A percentile compares a stretch with the other conserved stretches of the same genome.
Evolutionary conservation across 2,113 vertebrate genomes (phyloP).

Genomic region (Zosterops borbonicus): DNA sequence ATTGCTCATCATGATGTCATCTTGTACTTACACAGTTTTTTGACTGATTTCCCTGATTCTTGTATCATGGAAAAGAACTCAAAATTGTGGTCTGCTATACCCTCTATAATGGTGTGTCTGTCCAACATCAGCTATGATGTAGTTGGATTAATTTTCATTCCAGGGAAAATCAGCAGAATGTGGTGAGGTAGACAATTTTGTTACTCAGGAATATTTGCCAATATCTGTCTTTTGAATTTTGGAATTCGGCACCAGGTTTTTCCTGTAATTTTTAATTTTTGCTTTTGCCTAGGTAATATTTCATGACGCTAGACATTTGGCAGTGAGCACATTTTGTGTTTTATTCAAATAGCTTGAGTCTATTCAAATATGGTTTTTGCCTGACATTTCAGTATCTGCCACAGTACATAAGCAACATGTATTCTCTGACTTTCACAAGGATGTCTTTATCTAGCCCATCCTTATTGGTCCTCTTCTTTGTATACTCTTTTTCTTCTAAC

Average conservation of each 20-base stretch:
- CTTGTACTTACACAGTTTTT: background rate
- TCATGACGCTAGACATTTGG: background rate
- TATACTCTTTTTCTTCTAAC: background rate
- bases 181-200: background rate
- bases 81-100: background rate
- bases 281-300: background rate
- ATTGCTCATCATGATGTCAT: background rate
- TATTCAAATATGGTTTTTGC: background rate
- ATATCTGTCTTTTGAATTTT: background rate
- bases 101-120: background rate
- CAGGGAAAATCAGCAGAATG: background rate
- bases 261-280: background rate
- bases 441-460: background rate
- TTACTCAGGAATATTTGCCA: background rate
- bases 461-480: background rate
- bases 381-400: conserved; percentile 4
- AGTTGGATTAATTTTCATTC: background rate
- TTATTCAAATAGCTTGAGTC: background rate
- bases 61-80: background rate
- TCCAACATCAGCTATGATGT: background rate
- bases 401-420: background rate
- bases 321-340: background rate
- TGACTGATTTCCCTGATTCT: background rate
- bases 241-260: background rate
- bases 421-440: background rate